Conservation (phyloP, 2,888 invertebrate species). For the Leucoptera coffeella region DNA sequence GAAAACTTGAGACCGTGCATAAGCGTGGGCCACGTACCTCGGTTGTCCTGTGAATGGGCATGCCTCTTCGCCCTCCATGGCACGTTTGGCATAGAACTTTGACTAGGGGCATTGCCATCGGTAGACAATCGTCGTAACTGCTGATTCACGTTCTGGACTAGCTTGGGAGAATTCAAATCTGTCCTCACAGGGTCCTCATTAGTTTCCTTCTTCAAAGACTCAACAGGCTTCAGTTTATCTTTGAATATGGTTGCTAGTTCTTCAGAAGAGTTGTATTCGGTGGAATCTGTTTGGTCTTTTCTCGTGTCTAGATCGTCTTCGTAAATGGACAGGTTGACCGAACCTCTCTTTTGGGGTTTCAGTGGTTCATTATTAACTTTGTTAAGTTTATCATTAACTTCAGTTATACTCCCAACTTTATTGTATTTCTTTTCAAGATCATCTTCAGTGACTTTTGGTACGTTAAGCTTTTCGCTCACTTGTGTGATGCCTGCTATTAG, state of each 20-base stretch:
- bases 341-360: slow-evolving; percentile 21
- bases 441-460: slow-evolving; percentile 15
- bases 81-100: slow-evolving; percentile 39
- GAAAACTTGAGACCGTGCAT: slow-evolving; percentile 43
- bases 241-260: slow-evolving; percentile 61
- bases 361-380: slow-evolving; percentile 17
- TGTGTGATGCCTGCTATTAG: slow-evolving; percentile 44
- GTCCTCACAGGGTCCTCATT: slow-evolving; percentile 18
- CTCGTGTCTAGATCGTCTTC: slow-evolving; percentile 35
- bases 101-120: slow-evolving; percentile 37
- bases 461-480: slow-evolving; percentile 39
- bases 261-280: slow-evolving; percentile 60
- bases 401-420: slow-evolving; percentile 18
- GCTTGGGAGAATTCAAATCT: slow-evolving; percentile 41
- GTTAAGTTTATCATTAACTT: slow-evolving; percentile 24
- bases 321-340: slow-evolving; percentile 34
- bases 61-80: slow-evolving; percentile 46
- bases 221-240: slow-evolving; percentile 10
- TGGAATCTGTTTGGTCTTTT: slow-evolving; percentile 33
- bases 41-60: slow-evolving; percentile 37
- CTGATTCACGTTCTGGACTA: slow-evolving; percentile 40
- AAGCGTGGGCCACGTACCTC: slow-evolving; percentile 42
- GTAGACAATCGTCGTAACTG: slow-evolving; percentile 35
- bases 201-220: slow-evolving; percentile 13
- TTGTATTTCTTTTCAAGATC: slow-evolving; percentile 6